Evolutionary conservation across 2,113 vertebrate species (phyloP).

Genomic region (Chloroceryle aenea): DNA sequence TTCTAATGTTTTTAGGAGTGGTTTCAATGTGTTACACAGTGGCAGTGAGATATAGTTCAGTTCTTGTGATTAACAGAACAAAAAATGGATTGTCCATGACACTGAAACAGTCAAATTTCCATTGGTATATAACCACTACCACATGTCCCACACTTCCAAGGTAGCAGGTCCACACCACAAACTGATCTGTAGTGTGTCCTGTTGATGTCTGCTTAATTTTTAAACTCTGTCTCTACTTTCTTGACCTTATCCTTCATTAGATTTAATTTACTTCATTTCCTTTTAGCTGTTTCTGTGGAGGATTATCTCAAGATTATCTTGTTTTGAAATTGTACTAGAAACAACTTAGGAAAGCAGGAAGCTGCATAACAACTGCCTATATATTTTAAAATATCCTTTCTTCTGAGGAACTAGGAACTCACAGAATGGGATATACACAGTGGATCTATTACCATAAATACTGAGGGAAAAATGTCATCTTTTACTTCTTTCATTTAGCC

Average conservation of each 20-base stretch:
- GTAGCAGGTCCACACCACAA: not conserved
- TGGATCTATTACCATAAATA: not conserved
- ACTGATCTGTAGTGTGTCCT: rapidly evolving
- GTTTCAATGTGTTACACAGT: not conserved
- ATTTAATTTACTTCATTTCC: not conserved
- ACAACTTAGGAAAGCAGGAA: not conserved
- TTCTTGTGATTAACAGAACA: not conserved
- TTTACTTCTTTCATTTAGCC: not conserved
- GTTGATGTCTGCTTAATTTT: not conserved
- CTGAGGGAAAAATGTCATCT: not conserved
- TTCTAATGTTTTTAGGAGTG: not conserved
- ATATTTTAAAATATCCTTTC: not conserved
- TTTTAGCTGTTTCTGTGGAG: not conserved
- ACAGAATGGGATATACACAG: not conserved
- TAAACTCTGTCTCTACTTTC: not conserved
- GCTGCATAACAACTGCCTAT: not conserved
- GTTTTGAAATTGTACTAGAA: not conserved
- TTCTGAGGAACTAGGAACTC: not conserved
- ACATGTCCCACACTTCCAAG: not conserved
- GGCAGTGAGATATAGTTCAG: not conserved
- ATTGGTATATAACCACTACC: not conserved
- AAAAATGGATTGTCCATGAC: not conserved
- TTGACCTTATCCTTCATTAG: not conserved
- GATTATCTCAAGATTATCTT: not conserved
- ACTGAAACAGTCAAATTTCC: not conserved